These are phyloP conservation scores for Holocentrus rufus DNA, from an alignment of 2,797 vertebrate genomes.

Conservation along the genomic window DNA sequence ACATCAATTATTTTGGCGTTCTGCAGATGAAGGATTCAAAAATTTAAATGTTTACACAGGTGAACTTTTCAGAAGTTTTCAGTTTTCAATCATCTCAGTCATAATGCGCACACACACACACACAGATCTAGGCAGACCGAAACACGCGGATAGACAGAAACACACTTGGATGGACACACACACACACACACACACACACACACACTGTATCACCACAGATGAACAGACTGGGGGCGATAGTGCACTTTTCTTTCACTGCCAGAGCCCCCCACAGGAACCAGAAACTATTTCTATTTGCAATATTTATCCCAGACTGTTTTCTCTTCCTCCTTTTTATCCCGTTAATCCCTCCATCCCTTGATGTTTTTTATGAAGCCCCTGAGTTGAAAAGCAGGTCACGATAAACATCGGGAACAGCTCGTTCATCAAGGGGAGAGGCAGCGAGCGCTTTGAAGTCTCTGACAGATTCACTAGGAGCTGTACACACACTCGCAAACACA, in stretches of 20 bases:
- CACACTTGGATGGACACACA: too few species aligned
- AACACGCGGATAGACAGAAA: conserved; percentile 19
- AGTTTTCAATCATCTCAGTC: too few species aligned
- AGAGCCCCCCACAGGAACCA: conserved; percentile 51
- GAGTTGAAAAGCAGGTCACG: conserved; percentile 79
- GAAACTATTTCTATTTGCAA: conserved; percentile 66
- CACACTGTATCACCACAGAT: conserved; percentile 29
- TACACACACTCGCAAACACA: conserved; percentile 29
- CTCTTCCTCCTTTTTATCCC: conserved; percentile 62
- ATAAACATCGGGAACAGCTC: conserved; percentile 77
- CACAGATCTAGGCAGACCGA: neutral
- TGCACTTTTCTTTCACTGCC: conserved; percentile 49
- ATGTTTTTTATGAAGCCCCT: conserved; percentile 71
- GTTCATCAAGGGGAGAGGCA: conserved; percentile 72
- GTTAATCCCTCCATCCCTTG: conserved; percentile 75
- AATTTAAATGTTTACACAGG: too few species aligned
- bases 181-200: conserved; percentile 12
- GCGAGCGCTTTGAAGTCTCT: conserved; percentile 74
- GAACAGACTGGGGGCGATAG: conserved; percentile 48
- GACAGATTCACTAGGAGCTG: conserved; percentile 69
- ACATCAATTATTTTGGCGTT: neutral
- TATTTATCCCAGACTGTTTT: conserved; percentile 76
- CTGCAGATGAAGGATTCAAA: too few species aligned
- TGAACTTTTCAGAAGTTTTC: too few species aligned
- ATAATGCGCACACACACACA: neutral